Evolutionary conservation across 2,888 invertebrate species (phyloP).

Genomic region (Lasioglossum vierecki): DNA sequence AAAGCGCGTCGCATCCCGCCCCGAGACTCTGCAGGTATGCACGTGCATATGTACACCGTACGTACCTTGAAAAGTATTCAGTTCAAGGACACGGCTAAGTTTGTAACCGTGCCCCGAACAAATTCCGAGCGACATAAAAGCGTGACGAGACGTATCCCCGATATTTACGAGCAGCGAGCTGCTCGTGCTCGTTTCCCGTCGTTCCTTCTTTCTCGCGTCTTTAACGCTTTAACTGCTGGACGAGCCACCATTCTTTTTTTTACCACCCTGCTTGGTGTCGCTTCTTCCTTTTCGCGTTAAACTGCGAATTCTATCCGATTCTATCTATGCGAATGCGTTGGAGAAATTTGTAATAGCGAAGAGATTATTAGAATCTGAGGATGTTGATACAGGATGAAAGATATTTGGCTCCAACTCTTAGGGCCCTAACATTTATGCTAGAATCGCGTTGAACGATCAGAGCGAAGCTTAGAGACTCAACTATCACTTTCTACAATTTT

Average conservation of each 20-base stretch:
- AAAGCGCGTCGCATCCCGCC: conserved; percentile 62
- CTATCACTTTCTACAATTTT: background rate
- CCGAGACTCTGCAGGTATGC: conserved; percentile 50
- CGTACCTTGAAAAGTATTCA: conserved; percentile 72
- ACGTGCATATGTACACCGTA: conserved; percentile 46
- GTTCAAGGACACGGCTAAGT: conserved; percentile 74
- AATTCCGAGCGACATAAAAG: conserved; percentile 66
- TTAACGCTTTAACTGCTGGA: background rate
- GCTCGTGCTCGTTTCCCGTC: background rate
- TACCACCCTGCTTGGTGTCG: background rate
- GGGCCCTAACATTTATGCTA: background rate
- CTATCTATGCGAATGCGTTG: background rate
- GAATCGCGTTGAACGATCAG: background rate
- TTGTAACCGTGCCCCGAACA: conserved; percentile 66
- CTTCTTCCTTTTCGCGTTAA: background rate
- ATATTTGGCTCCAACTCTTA: no score
- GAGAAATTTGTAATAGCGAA: background rate
- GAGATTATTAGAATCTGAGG: no score
- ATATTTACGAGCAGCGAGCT: conserved; percentile 20
- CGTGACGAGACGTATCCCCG: conserved; percentile 51
- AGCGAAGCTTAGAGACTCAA: background rate
- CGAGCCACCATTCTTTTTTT: background rate
- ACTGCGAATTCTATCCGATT: background rate
- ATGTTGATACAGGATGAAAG: no score
- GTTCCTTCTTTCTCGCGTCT: background rate